These are phyloP conservation scores for Cynopterus brachyotis DNA, from an alignment of 2,113 vertebrate genomes.

Conservation along the genomic window DNA sequence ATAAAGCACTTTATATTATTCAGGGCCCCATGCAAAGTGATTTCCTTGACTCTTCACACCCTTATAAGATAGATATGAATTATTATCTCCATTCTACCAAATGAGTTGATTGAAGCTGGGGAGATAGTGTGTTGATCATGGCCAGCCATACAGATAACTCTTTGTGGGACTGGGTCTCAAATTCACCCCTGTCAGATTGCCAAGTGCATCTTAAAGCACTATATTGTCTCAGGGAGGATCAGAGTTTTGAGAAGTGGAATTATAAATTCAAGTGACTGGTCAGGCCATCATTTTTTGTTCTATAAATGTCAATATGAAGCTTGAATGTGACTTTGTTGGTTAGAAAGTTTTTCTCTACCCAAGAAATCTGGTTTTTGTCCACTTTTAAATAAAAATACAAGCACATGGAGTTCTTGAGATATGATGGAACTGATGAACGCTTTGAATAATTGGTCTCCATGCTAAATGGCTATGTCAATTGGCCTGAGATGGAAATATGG, in stretches of 20 bases:
- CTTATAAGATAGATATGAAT: neutral
- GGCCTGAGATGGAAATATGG: neutral
- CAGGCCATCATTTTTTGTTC: neutral
- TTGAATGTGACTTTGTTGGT: neutral
- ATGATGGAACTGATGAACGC: neutral
- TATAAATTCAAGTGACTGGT: neutral
- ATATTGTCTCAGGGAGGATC: neutral
- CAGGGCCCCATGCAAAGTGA: neutral
- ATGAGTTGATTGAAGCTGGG: neutral
- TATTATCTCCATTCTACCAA: neutral
- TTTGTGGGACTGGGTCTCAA: conserved; percentile 1
- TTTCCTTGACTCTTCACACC: neutral
- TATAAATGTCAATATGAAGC: neutral
- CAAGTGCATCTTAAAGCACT: neutral
- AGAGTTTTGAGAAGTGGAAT: neutral
- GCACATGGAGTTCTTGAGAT: neutral
- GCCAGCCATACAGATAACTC: neutral
- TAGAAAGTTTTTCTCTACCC: neutral
- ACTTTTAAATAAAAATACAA: neutral
- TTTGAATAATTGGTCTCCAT: neutral
- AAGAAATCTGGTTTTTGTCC: neutral
- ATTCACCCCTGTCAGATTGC: neutral
- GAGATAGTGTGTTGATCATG: neutral
- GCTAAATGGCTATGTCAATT: neutral
- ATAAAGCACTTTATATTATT: neutral